Percentiles rank a stretch among this genome's conserved stretches.
Conservation (phyloP, 1,140 invertebrate species). For the Schlechtendalia chinensis region DNA sequence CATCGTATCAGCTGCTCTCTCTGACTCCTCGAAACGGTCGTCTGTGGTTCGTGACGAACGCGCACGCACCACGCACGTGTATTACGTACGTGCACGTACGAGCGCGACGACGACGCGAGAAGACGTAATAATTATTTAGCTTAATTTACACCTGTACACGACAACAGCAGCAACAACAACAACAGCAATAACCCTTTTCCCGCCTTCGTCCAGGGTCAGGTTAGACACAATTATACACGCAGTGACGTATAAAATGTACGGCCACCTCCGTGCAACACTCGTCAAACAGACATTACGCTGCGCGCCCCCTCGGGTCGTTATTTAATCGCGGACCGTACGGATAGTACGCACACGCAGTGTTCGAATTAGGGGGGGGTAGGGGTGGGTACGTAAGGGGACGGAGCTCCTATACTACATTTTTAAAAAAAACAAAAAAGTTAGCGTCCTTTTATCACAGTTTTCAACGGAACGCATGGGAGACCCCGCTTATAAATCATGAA, state of each 20-base stretch:
- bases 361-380: no score
- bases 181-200: conserved; percentile 19
- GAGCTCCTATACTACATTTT: no score
- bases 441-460: no score
- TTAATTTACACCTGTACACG: conserved; percentile 47
- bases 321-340: conserved; percentile 26
- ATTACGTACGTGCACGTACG: no score
- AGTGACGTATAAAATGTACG: no score
- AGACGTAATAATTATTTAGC: conserved; percentile 23
- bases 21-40: neutral
- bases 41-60: neutral
- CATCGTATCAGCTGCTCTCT: conserved; percentile 36
- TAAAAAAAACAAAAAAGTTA: no score
- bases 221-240: neutral
- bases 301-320: neutral
- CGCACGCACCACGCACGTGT: no score
- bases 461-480: no score
- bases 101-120: neutral
- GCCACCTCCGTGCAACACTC: neutral
- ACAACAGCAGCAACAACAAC: no score
- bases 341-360: neutral
- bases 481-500: no score
- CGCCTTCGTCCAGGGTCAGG: neutral
- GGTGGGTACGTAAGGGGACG: no score
- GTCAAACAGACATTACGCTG: conserved; percentile 26